Percentiles rank a stretch among this genome's conserved stretches.
These are phyloP conservation scores for Centropristis striata DNA, from an alignment of 2,113 vertebrate species.

Conservation along the genomic window DNA sequence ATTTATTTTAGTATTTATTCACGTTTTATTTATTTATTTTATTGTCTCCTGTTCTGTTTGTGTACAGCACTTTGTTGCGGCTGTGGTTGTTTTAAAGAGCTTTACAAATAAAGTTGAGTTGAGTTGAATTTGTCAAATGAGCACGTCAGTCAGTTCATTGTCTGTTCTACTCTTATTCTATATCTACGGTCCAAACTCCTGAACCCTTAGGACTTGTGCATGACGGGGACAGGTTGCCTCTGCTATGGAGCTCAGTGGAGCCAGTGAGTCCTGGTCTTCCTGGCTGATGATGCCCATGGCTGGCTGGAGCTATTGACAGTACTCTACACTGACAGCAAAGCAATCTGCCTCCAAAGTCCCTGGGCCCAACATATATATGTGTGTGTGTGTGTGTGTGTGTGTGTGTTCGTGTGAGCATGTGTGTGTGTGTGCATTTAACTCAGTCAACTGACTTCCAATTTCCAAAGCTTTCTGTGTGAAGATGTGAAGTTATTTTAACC, in stretches of 20 bases:
- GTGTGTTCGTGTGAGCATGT: conserved; percentile 27
- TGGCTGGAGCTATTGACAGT: conserved; percentile 73
- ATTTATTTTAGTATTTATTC: too few relatives aligned
- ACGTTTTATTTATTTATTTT: too few relatives aligned
- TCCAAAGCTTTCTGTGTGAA: conserved; percentile 64
- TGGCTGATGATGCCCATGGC: conserved; percentile 64
- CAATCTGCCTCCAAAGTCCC: conserved; percentile 64
- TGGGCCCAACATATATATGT: conserved; percentile 31
- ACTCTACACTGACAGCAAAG: conserved; percentile 65
- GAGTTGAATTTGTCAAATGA: too few relatives aligned
- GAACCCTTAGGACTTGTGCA: conserved; percentile 12
- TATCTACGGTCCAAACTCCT: conserved; percentile 2
- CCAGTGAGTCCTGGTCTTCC: conserved; percentile 65
- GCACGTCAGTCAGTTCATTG: too few relatives aligned
- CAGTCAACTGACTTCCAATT: conserved; percentile 67
- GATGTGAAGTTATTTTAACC: conserved; percentile 77
- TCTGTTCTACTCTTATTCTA: too few relatives aligned
- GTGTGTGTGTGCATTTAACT: conserved; percentile 56
- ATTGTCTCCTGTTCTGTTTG: too few relatives aligned
- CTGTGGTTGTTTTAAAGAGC: too few relatives aligned
- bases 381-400: conserved; percentile 24
- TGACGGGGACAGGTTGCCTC: conserved; percentile 43
- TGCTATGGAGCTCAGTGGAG: conserved; percentile 59
- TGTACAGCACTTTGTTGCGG: too few relatives aligned
- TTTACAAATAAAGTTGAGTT: too few relatives aligned